phyloP scores from a whole-genome alignment of 2,113 vertebrate species.

The Eudorcas thomsonii region DNA sequence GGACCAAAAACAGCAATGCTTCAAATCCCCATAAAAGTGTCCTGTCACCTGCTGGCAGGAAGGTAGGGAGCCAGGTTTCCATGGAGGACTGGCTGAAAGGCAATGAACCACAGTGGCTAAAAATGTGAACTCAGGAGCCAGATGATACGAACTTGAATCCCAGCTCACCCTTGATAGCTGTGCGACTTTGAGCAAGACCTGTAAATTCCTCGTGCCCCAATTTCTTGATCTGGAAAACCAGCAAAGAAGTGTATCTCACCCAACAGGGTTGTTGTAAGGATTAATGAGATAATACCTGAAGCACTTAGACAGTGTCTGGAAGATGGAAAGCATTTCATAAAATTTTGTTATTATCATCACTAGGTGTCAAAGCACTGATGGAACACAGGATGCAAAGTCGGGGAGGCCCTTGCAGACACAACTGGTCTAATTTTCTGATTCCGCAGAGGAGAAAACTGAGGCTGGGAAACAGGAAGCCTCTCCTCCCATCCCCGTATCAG shows the following conservation, averaged over 20 bases:
- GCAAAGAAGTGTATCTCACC: neutral
- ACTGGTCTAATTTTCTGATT: neutral
- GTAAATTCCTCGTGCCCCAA: neutral
- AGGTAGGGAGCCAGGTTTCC: neutral
- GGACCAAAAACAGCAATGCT: neutral
- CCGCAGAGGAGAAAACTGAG: neutral
- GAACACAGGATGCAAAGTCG: neutral
- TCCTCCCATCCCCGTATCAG: accelerated
- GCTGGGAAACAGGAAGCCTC: neutral
- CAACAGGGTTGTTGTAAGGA: neutral
- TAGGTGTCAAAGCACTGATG: neutral
- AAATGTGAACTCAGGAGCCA: neutral
- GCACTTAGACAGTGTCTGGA: neutral
- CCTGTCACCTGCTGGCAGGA: neutral
- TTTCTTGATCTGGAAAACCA: neutral
- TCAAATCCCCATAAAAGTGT: neutral
- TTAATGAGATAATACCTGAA: neutral
- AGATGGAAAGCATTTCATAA: neutral
- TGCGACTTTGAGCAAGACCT: neutral
- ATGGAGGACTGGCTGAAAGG: neutral
- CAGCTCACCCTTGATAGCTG: neutral
- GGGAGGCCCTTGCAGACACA: neutral
- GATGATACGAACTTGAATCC: neutral
- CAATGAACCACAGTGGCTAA: neutral
- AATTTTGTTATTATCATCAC: neutral